Conservation (phyloP, 2,797 vertebrate genomes). For the Tragelaphus oryx region DNA sequence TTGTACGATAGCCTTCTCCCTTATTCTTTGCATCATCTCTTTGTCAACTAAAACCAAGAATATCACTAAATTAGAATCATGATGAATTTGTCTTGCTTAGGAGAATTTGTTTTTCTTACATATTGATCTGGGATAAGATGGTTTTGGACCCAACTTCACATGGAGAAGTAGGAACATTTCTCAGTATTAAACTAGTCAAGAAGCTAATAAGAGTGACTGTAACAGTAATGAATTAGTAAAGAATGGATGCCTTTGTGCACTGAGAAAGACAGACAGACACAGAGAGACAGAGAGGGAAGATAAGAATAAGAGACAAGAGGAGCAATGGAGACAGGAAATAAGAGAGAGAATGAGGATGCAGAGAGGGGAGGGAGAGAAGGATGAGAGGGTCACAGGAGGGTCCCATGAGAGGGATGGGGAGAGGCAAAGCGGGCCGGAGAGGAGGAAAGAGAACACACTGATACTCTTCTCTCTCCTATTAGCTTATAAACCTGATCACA, state of each 20-base stretch:
- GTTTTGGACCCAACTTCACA: neutral
- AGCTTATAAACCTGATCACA: neutral
- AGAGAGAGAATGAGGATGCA: neutral
- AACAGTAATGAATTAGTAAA: neutral
- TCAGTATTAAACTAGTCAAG: neutral
- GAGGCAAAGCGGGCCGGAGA: neutral
- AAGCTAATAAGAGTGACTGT: neutral
- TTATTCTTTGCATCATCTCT: conserved; percentile 82
- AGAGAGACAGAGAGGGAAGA: neutral
- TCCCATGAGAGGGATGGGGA: no score
- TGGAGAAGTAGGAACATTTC: neutral
- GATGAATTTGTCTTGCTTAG: neutral
- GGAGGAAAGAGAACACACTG: neutral
- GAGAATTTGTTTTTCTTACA: neutral
- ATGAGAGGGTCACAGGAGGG: neutral
- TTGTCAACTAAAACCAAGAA: conserved; percentile 84
- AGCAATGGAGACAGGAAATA: neutral
- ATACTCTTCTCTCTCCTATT: neutral
- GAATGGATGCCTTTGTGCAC: neutral
- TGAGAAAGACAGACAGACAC: neutral
- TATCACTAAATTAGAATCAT: neutral
- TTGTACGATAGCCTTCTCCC: conserved; percentile 86
- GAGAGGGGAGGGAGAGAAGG: neutral
- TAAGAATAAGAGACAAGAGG: neutral
- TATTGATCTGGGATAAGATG: neutral